These are phyloP conservation scores for Spea multiplicata DNA, from an alignment of 2,113 vertebrate species.

Conservation along the genomic window DNA sequence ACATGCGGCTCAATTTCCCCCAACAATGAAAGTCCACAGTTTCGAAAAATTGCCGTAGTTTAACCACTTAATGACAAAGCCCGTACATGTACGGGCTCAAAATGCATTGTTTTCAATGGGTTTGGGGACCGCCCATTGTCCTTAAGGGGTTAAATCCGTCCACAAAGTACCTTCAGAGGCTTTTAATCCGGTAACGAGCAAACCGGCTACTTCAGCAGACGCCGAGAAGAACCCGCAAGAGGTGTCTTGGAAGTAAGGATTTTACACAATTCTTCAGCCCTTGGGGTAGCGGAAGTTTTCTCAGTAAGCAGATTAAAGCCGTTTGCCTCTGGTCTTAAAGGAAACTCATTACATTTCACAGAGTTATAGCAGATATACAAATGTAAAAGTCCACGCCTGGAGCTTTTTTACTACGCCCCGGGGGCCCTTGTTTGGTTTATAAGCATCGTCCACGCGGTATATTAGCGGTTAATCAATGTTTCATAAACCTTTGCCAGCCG, in stretches of 20 bases:
- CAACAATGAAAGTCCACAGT: too few species aligned
- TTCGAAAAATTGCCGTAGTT: too few species aligned
- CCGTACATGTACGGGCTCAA: too few species aligned
- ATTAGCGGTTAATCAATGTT: conserved; percentile 1
- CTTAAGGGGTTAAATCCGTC: too few species aligned
- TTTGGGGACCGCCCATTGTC: too few species aligned
- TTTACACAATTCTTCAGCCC: background rate
- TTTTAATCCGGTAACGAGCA: background rate
- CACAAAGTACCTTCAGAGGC: background rate
- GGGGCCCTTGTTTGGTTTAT: background rate
- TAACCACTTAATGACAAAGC: too few species aligned
- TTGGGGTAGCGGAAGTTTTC: background rate
- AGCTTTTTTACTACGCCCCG: background rate
- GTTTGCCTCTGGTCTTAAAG: background rate
- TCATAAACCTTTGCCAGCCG: conserved; percentile 1
- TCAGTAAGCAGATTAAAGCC: conserved; percentile 5
- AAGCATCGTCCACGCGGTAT: background rate
- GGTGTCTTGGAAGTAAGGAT: background rate
- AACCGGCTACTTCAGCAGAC: background rate
- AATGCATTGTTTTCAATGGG: too few species aligned
- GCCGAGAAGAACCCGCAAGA: background rate
- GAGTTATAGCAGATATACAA: background rate
- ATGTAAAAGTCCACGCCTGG: background rate
- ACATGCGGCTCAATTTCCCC: too few species aligned
- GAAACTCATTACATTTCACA: background rate